Evolutionary conservation across 1,140 invertebrate genomes (phyloP).

Genomic region (Bombus terrestris): DNA sequence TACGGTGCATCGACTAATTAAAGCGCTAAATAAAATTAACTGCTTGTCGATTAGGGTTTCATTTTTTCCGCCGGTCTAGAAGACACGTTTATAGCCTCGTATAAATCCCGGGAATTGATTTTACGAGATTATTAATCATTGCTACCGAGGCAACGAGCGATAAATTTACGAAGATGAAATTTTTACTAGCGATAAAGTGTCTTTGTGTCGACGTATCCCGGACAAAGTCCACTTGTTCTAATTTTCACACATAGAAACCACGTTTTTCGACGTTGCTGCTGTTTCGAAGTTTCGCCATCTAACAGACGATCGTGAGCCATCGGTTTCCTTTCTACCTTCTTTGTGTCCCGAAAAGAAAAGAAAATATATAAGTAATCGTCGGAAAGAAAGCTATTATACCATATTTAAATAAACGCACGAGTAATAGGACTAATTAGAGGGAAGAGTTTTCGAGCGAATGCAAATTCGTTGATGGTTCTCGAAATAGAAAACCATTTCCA

Average conservation of each 20-base stretch:
- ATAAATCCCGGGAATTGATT: conserved; percentile 14
- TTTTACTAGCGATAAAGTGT: neutral
- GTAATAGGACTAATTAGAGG: conserved; percentile 27
- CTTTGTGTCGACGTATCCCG: neutral
- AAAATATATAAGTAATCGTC: neutral
- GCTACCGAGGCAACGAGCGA: neutral
- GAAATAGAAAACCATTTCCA: conserved; percentile 44
- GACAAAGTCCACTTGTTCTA: neutral
- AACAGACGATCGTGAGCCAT: neutral
- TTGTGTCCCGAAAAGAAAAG: neutral
- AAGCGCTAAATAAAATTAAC: conserved; percentile 5
- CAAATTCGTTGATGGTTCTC: conserved; percentile 10
- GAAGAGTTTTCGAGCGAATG: conserved; percentile 5
- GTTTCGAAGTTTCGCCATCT: neutral
- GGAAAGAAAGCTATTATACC: neutral
- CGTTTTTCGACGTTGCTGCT: too few species aligned
- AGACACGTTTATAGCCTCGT: neutral
- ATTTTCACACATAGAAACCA: too few species aligned
- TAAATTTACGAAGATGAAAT: neutral
- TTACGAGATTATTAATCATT: conserved; percentile 22
- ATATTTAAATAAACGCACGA: neutral
- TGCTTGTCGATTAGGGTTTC: neutral
- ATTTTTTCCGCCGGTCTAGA: neutral
- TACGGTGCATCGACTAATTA: neutral
- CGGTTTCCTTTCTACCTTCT: neutral